Evolutionary conservation across 1,140 invertebrate species (phyloP), one percentile per base, ranked within the genome.

Genomic region (Proales similis): DNA sequence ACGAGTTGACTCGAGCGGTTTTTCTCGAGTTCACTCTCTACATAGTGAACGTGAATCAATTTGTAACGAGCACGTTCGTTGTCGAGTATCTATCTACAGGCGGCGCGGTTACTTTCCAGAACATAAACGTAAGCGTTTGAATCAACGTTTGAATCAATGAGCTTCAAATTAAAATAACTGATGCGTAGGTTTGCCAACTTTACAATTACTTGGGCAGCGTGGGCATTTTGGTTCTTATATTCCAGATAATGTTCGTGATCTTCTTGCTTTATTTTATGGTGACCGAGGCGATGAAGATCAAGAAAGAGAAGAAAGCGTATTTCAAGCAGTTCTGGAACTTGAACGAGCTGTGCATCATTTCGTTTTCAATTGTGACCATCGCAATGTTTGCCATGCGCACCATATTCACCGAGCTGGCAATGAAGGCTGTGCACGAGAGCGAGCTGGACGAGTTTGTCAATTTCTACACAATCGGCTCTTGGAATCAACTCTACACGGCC

Each of bases 271-370:
- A 71, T 64, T 76, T 74, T 67, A 68, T 74, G 38, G 47, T 71
- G 6, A 68, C 67, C 11, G 72, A 69, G 45, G 64, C 72, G 24
- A 68, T 65, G 27, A 69, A 70, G 53, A 49, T 76, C 1, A 70
- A 66, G 48, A 69, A 72, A 36, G 65, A 77, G 57, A 72, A 70
- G 43, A 64, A 66, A 39, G 67, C 68, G 19, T 79, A 79, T 66
- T 77, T 79, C 63, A 69, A 69, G 11, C 68, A 70, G 24, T 79
- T 78, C 68, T 79, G 78, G 78, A 77, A 78, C 57, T 66, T 74
- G 27, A 67, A 78, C 29, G 78, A 79, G 64, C 71, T 79, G 48
- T 65, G 69, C 14, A 71, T 78, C 7, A 68, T 78, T 46, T 64
- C 69, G 22, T 70, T 79, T 14, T 72, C 72, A 22, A 71, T 79